phyloP scores from a whole-genome alignment of 2,797 vertebrate genomes.

The Remorina albescens region DNA sequence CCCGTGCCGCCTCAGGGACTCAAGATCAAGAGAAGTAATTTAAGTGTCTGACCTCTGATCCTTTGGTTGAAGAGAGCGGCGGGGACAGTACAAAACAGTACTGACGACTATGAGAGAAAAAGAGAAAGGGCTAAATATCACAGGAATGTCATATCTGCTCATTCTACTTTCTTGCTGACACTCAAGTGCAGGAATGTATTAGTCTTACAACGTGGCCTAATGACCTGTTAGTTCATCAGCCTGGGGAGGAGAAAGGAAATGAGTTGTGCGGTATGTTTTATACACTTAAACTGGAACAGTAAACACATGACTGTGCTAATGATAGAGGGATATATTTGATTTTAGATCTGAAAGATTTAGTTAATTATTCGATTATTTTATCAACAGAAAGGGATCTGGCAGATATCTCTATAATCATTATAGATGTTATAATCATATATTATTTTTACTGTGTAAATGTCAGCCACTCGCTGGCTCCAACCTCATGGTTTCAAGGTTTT shows the following conservation, averaged over 20 bases:
- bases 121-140: neutral
- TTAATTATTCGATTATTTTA: neutral
- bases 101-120: slow-evolving; percentile 16
- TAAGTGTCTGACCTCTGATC: slow-evolving; percentile 49
- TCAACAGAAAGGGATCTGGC: neutral
- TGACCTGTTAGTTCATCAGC: slow-evolving; percentile 15
- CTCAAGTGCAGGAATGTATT: slow-evolving; percentile 22
- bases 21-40: slow-evolving; percentile 46
- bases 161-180: slow-evolving; percentile 6
- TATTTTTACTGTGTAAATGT: neutral
- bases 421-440: neutral
- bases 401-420: neutral
- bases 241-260: neutral
- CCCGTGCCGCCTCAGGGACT: slow-evolving; percentile 40
- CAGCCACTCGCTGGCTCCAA: neutral
- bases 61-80: slow-evolving; percentile 18
- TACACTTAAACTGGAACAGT: neutral
- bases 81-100: slow-evolving; percentile 24
- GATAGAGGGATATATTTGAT: neutral
- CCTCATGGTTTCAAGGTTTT: neutral
- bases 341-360: neutral
- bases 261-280: neutral
- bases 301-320: neutral
- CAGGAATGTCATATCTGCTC: slow-evolving; percentile 7
- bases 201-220: slow-evolving; percentile 8